Conservation (phyloP, 2,888 invertebrate species). For the Campopleginae sp. region DNA sequence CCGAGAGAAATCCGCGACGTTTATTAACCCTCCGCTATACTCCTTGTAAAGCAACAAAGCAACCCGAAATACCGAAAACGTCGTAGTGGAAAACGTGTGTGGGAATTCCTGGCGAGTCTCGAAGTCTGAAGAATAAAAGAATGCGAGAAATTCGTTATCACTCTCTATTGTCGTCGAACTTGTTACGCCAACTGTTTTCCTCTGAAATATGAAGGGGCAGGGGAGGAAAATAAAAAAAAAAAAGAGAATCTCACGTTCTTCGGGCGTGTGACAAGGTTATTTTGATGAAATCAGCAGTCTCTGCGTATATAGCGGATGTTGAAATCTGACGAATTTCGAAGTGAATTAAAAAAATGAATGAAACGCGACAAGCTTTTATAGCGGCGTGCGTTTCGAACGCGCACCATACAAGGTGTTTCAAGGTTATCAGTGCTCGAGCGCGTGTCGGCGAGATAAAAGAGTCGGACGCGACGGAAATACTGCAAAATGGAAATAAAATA, state of each 20-base stretch:
- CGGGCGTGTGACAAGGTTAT: neutral
- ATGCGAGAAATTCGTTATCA: constrained; percentile 64
- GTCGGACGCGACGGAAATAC: neutral
- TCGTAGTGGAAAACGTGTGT: neutral
- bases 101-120: constrained; percentile 55
- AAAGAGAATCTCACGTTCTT: neutral
- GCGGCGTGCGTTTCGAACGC: constrained; percentile 22
- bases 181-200: constrained; percentile 28
- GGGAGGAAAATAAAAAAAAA: neutral
- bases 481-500: neutral
- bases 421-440: constrained; percentile 15
- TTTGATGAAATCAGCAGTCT: constrained; percentile 37
- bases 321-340: constrained; percentile 20
- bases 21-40: constrained; percentile 64
- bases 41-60: too few relatives aligned
- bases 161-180: constrained; percentile 4
- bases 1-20: constrained; percentile 59
- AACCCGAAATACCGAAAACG: neutral
- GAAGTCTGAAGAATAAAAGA: constrained; percentile 44
- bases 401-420: constrained; percentile 18
- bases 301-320: constrained; percentile 41
- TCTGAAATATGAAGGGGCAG: neutral
- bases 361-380: constrained; percentile 19
- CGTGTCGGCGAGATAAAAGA: neutral
- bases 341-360: constrained; percentile 14